Percentiles rank a stretch among this genome's conserved stretches.
Evolutionary conservation across 2,888 invertebrate species (phyloP).

Genomic region (Dorcus parallelipipedus): DNA sequence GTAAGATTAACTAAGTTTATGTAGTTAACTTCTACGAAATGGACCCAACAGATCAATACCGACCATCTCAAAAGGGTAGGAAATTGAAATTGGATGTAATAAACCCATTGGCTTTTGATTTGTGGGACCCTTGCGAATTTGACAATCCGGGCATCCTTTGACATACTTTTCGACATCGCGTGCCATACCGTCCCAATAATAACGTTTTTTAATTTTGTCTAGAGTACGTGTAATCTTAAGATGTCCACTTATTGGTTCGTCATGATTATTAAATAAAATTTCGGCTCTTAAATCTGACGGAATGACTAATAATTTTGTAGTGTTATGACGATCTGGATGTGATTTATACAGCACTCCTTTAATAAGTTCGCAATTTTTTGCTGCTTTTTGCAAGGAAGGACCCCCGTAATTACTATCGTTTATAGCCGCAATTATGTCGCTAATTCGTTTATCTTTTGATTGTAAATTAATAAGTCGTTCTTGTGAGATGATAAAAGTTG

Average conservation of each 20-base stretch:
- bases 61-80: slow-evolving; percentile 13
- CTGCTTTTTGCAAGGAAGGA: neutral
- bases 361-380: neutral
- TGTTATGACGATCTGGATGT: neutral
- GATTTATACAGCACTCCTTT: neutral
- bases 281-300: slow-evolving; percentile 18
- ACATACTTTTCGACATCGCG: slow-evolving; percentile 7
- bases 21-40: slow-evolving; percentile 5
- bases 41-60: slow-evolving; percentile 12
- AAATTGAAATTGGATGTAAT: slow-evolving; percentile 12
- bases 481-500: no score
- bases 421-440: no score
- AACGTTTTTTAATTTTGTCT: slow-evolving; percentile 21
- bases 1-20: no score
- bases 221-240: slow-evolving; percentile 21
- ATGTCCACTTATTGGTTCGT: slow-evolving; percentile 23
- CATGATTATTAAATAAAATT: slow-evolving; percentile 22
- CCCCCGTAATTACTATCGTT: no score
- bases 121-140: slow-evolving; percentile 19
- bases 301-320: slow-evolving; percentile 20
- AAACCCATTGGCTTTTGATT: slow-evolving; percentile 18
- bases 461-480: no score
- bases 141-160: slow-evolving; percentile 24
- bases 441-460: no score
- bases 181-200: slow-evolving; percentile 22